Conservation (phyloP, 1,140 invertebrate genomes). For the Trichonephila clavipes region DNA sequence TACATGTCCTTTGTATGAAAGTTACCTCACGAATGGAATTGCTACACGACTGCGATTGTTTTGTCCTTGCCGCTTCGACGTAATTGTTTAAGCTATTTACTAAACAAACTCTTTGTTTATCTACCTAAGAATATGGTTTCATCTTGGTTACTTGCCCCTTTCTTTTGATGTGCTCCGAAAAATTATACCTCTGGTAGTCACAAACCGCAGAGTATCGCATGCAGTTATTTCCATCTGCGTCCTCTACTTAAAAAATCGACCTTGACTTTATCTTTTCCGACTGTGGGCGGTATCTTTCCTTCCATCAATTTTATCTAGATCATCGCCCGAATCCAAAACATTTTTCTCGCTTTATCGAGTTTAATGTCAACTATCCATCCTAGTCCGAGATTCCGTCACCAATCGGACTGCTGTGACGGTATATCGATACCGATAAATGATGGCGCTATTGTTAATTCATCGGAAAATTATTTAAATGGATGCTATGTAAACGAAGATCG, state of each 20-base stretch:
- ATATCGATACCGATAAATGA: neutral
- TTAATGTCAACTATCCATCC: neutral
- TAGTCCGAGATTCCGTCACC: neutral
- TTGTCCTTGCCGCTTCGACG: neutral
- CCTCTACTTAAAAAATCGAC: neutral
- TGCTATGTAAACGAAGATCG: neutral
- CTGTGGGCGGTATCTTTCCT: neutral
- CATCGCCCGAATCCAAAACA: neutral
- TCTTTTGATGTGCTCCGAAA: neutral
- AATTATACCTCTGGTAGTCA: neutral
- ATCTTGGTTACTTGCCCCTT: neutral
- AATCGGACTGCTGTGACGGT: neutral
- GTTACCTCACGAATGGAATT: neutral
- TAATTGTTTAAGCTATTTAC: neutral
- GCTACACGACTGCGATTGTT: neutral
- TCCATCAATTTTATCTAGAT: neutral
- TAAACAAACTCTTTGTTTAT: neutral
- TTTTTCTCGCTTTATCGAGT: slow-evolving; percentile 9
- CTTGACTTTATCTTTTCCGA: neutral
- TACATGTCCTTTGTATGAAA: neutral
- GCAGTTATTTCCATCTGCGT: neutral
- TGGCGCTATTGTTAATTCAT: neutral
- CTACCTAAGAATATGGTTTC: neutral
- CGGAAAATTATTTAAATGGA: neutral
- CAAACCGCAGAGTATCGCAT: neutral